These are phyloP conservation scores for Forbesichthys agassizii DNA, from an alignment of 2,113 vertebrate species.

Conservation along the genomic window DNA sequence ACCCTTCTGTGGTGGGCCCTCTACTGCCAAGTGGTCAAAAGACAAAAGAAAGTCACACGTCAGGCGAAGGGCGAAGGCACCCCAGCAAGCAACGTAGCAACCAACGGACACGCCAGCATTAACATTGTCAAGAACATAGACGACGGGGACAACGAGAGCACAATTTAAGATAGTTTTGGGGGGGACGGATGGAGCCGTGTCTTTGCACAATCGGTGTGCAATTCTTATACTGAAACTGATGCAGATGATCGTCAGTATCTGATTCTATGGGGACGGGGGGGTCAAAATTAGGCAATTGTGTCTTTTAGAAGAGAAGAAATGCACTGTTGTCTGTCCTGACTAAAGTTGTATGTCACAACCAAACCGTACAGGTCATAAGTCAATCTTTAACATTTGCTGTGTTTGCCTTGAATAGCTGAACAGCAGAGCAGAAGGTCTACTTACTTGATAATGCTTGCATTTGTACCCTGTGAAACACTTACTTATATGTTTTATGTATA, in stretches of 20 bases:
- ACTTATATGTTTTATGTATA: not conserved
- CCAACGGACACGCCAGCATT: slow-evolving; percentile 44
- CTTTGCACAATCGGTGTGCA: slow-evolving; percentile 1
- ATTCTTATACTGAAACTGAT: not conserved
- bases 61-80: slow-evolving; percentile 41
- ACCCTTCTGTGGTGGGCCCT: slow-evolving; percentile 60
- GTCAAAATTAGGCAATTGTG: too few relatives aligned
- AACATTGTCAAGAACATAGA: slow-evolving; percentile 51
- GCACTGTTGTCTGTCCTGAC: too few relatives aligned
- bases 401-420: too few relatives aligned
- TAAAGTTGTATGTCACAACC: too few relatives aligned
- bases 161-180: slow-evolving; percentile 56
- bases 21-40: slow-evolving; percentile 59
- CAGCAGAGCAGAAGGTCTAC: too few relatives aligned
- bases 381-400: too few relatives aligned
- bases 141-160: slow-evolving; percentile 65
- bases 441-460: too few relatives aligned
- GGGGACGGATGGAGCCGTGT: not conserved
- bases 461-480: not conserved
- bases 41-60: slow-evolving; percentile 61
- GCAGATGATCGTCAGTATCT: too few relatives aligned
- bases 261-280: too few relatives aligned
- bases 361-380: too few relatives aligned
- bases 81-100: slow-evolving; percentile 25
- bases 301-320: too few relatives aligned